Evolutionary conservation across 2,113 vertebrate species (phyloP), one percentile per base, ranked within the genome.

Genomic region (Pelobates fuscus): DNA sequence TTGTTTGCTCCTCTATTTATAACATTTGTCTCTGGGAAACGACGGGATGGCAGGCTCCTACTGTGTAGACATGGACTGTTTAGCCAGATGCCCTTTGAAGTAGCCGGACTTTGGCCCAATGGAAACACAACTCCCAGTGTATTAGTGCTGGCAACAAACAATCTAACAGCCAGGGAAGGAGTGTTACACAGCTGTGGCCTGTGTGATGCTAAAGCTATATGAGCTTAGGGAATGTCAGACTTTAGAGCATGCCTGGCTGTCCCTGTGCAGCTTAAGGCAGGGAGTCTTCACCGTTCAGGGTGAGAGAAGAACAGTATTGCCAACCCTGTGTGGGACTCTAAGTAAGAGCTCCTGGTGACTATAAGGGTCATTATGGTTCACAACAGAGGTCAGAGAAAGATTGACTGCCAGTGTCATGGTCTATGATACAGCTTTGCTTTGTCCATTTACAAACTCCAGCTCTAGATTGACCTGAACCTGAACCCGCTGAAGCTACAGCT

Each of bases 61-160:
- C 44, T 49, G 44, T 49, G 44, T 49, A 18, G 17, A 49, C 44
- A 49, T 14, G 17, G 44, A 49, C 44, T 49, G 17, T 49, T 49
- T 49, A 49, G 17, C 44, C 44, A 49, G 44, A 49, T 49, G 44
- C 44, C 44, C 44, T 49, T 49, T 49, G 44, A 49, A 17, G 44
- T 49, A 18, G 15, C 44, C 12, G 2, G 3, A 49, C 44, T 3
- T 18, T 49, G 44, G 44, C 44, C 44, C 44, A 49, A 17, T 15
- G 44, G 44, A 49, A 17, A 49, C 44, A 49, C 44, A 49, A 49
- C 17, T 49, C 44, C 44, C 17, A 49, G 44, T 49, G 44, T 49
- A 14, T 49, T 49, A 49, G 12, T 14, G 44, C 44, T 49, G 5
- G 44, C 44, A 49, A 49, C 44, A 49, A 49, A 49, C 44, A 49